phyloP scores from a whole-genome alignment of 2,888 invertebrate species.

The Beris chalybata region DNA sequence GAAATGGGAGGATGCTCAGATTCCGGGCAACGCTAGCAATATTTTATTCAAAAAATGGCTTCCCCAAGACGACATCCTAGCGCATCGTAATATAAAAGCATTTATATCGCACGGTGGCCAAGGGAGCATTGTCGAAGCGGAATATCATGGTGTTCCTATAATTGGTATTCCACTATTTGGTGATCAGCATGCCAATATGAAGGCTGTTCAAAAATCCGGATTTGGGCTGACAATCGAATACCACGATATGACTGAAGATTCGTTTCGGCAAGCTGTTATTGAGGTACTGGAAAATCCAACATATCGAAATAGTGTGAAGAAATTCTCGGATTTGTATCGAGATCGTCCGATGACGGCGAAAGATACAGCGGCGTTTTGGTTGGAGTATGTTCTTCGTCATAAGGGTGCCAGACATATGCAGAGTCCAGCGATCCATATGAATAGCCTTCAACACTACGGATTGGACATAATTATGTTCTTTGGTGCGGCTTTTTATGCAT shows the following conservation, averaged over 20 bases:
- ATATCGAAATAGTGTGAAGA: conserved; percentile 48
- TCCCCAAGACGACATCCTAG: conserved; percentile 69
- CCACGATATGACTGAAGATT: conserved; percentile 37
- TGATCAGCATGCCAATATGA: conserved; percentile 44
- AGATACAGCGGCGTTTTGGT: conserved; percentile 61
- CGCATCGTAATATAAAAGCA: conserved; percentile 61
- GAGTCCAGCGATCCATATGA: conserved; percentile 56
- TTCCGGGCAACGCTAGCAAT: conserved; percentile 45
- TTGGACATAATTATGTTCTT: conserved; percentile 52
- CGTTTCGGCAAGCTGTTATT: conserved; percentile 37
- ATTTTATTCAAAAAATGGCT: conserved; percentile 63
- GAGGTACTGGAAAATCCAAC: conserved; percentile 44
- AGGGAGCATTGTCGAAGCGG: conserved; percentile 65
- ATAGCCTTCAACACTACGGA: conserved; percentile 55
- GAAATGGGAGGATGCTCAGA: conserved; percentile 35
- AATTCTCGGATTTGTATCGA: conserved; percentile 56
- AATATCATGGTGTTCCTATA: conserved; percentile 62
- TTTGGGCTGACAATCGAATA: conserved; percentile 43
- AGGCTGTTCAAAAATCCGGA: conserved; percentile 40
- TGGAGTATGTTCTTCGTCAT: conserved; percentile 61
- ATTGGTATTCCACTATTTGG: conserved; percentile 49
- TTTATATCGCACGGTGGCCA: conserved; percentile 71
- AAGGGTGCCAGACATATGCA: conserved; percentile 59
- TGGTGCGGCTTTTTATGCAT: neutral
- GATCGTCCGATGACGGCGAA: conserved; percentile 60